Evolutionary conservation across 1,140 invertebrate genomes (phyloP).

Genomic region (Cephus cinctus): DNA sequence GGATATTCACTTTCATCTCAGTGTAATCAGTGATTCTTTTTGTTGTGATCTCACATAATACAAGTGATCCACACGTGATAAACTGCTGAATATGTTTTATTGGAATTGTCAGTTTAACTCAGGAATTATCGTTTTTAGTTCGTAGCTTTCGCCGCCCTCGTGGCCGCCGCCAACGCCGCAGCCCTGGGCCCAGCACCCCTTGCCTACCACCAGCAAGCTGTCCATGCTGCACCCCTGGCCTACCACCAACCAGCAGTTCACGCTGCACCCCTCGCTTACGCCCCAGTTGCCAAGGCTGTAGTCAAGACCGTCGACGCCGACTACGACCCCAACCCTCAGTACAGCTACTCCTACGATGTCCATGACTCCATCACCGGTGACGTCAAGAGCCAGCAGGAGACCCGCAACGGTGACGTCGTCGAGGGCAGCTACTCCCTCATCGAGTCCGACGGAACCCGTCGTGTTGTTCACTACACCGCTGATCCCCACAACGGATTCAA

Average conservation of each 20-base stretch:
- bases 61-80: too few relatives aligned
- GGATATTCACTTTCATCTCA: too few relatives aligned
- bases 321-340: slow-evolving; percentile 50
- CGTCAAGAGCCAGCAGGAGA: slow-evolving; percentile 62
- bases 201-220: too few relatives aligned
- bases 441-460: slow-evolving; percentile 36
- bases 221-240: background rate
- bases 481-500: slow-evolving; percentile 40
- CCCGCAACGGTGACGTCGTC: slow-evolving; percentile 62
- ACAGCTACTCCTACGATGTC: slow-evolving; percentile 59
- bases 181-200: background rate
- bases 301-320: slow-evolving; percentile 31
- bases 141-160: background rate
- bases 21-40: too few relatives aligned
- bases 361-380: slow-evolving; percentile 61
- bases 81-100: too few relatives aligned
- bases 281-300: slow-evolving; percentile 15
- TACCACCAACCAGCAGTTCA: slow-evolving; percentile 4
- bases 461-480: slow-evolving; percentile 39
- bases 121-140: too few relatives aligned
- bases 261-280: background rate
- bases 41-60: too few relatives aligned
- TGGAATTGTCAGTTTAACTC: too few relatives aligned
- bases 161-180: background rate
- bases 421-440: slow-evolving; percentile 31